Percentiles rank a stretch among this genome's conserved stretches.
Evolutionary conservation across 2,113 vertebrate species (phyloP).

Genomic region (Thermophis baileyi): DNA sequence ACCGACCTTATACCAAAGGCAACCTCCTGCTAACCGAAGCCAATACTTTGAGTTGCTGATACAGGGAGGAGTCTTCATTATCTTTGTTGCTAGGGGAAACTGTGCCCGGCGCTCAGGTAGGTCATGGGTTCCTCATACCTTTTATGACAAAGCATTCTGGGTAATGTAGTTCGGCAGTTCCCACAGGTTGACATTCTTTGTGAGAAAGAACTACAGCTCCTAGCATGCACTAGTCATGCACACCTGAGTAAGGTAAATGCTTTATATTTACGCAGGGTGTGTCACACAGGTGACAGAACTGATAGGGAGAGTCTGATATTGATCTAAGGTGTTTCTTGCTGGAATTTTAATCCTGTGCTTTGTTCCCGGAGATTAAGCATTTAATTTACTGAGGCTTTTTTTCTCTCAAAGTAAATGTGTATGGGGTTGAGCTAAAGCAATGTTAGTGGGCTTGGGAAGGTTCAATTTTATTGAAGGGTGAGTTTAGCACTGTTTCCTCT

Average conservation of each 20-base stretch:
- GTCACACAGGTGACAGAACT: not conserved
- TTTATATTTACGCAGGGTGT: not conserved
- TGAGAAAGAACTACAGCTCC: not conserved
- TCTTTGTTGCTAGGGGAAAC: not conserved
- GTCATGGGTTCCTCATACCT: not conserved
- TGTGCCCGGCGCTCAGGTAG: not conserved
- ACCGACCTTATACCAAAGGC: not conserved
- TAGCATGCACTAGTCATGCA: not conserved
- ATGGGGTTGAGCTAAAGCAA: not conserved
- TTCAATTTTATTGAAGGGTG: not conserved
- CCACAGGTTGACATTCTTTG: rapidly evolving
- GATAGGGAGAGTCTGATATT: not conserved
- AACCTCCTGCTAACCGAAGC: not conserved
- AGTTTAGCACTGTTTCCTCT: not conserved
- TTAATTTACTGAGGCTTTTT: not conserved
- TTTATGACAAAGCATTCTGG: not conserved
- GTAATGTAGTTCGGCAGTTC: not conserved
- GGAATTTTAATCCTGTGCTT: not conserved
- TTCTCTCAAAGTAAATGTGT: not conserved
- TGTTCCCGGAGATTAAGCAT: not conserved
- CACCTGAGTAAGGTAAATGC: not conserved
- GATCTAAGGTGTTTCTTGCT: not conserved
- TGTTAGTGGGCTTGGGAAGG: not conserved
- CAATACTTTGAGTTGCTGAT: not conserved
- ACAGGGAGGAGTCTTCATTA: not conserved